These are phyloP conservation scores for Slavum lentiscoides DNA, from an alignment of 2,888 invertebrate species.

Conservation along the genomic window DNA sequence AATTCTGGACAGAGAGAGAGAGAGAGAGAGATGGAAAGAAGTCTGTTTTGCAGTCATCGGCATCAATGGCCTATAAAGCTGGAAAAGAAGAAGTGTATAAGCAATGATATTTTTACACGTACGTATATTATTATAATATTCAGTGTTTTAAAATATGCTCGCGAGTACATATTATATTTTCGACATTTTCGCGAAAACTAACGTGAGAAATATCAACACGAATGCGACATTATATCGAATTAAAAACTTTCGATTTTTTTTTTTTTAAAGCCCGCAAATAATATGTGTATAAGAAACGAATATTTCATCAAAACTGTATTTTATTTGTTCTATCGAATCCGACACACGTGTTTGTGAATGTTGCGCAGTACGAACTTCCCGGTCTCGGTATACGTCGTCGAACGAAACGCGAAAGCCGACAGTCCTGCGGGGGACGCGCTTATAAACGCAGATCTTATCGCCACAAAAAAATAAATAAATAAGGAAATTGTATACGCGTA, in stretches of 20 bases:
- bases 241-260: conserved; percentile 1
- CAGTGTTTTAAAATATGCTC: background rate
- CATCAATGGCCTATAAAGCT: conserved; percentile 2
- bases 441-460: background rate
- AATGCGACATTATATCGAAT: background rate
- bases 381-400: too few species aligned
- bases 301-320: too few species aligned
- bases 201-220: background rate
- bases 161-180: background rate
- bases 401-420: too few species aligned
- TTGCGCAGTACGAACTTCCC: too few species aligned
- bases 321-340: too few species aligned
- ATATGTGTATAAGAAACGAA: too few species aligned
- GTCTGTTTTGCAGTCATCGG: background rate
- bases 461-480: too few species aligned
- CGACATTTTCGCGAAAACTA: background rate
- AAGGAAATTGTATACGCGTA: too few species aligned
- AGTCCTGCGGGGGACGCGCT: background rate
- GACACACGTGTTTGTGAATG: too few species aligned
- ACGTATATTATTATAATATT: too few species aligned
- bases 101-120: too few species aligned
- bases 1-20: background rate
- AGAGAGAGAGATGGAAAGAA: background rate
- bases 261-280: background rate
- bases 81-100: background rate